These are phyloP conservation scores for Chaenogobius annularis DNA, from an alignment of 2,113 vertebrate genomes.

Conservation along the genomic window DNA sequence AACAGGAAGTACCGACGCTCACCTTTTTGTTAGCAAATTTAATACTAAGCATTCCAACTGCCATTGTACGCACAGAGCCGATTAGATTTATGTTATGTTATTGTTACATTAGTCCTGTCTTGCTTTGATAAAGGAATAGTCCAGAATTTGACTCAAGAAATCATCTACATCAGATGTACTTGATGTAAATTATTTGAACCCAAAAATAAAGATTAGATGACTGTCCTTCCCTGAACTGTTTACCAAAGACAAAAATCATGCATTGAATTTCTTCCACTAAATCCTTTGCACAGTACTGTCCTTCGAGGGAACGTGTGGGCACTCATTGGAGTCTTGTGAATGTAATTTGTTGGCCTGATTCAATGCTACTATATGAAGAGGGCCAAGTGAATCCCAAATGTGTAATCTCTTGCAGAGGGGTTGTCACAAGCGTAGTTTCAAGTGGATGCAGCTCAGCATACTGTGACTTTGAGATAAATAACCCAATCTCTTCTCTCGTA, in stretches of 20 bases:
- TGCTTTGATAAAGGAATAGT: neutral
- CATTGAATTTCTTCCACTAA: neutral
- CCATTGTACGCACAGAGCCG: too few species aligned
- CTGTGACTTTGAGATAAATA: constrained; percentile 36
- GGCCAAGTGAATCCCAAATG: constrained; percentile 14
- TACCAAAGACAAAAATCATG: neutral
- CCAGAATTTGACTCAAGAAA: neutral
- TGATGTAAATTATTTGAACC: neutral
- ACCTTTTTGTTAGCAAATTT: too few species aligned
- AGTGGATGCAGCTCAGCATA: constrained; percentile 43
- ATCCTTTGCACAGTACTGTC: constrained; percentile 6
- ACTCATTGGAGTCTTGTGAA: constrained; percentile 33
- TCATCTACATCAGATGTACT: neutral
- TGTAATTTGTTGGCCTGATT: constrained; percentile 32
- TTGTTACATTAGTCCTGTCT: neutral
- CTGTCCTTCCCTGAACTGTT: neutral
- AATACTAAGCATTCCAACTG: too few species aligned
- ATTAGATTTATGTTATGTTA: too few species aligned
- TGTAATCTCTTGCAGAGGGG: constrained; percentile 31
- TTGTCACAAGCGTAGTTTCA: constrained; percentile 23
- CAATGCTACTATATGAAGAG: constrained; percentile 12
- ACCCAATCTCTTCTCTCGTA: constrained; percentile 10
- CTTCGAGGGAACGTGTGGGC: constrained; percentile 27
- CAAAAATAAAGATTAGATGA: neutral
- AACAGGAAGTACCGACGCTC: too few species aligned